A percentile compares a stretch with the other conserved stretches of the same genome.
phyloP scores from a whole-genome alignment of 2,888 invertebrate species.

The Microctonus aethiopoides region DNA sequence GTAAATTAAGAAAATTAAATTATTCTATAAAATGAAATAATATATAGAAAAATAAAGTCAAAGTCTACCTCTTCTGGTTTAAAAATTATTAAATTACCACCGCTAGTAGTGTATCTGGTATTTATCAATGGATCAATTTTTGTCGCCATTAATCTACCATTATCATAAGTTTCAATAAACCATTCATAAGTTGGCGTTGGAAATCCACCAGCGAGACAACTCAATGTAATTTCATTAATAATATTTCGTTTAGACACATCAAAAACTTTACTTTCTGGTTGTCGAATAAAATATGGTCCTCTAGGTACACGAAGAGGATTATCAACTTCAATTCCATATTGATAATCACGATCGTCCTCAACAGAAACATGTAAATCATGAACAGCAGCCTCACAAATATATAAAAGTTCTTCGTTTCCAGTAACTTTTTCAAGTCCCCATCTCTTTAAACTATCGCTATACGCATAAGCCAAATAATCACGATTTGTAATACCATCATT shows the following conservation, averaged over 20 bases:
- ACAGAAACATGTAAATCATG: conserved; percentile 77
- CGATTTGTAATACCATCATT: conserved; percentile 67
- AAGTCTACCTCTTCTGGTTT: conserved; percentile 77
- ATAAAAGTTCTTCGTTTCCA: conserved; percentile 81
- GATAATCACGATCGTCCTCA: conserved; percentile 81
- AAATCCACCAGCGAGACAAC: conserved; percentile 86
- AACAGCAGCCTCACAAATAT: conserved; percentile 90
- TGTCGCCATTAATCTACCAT: conserved; percentile 78
- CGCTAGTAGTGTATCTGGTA: conserved; percentile 85
- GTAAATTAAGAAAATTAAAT: not conserved
- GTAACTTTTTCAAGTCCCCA: conserved; percentile 88
- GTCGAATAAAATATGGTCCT: conserved; percentile 89
- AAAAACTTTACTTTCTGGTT: conserved; percentile 85
- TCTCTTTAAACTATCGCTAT: conserved; percentile 72
- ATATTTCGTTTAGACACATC: conserved; percentile 79
- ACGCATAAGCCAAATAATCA: conserved; percentile 83
- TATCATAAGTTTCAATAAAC: conserved; percentile 89
- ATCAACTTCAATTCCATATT: conserved; percentile 85
- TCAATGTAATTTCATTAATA: conserved; percentile 80
- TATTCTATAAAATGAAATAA: conserved; percentile 16
- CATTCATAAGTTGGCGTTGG: conserved; percentile 91
- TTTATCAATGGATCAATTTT: conserved; percentile 83
- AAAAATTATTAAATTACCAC: conserved; percentile 90
- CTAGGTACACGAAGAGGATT: conserved; percentile 85
- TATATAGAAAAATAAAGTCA: not conserved